Base-by-base conservation (phyloP, 2,797 vertebrate genomes). In the Macrochelys suwanniensis region DNA sequence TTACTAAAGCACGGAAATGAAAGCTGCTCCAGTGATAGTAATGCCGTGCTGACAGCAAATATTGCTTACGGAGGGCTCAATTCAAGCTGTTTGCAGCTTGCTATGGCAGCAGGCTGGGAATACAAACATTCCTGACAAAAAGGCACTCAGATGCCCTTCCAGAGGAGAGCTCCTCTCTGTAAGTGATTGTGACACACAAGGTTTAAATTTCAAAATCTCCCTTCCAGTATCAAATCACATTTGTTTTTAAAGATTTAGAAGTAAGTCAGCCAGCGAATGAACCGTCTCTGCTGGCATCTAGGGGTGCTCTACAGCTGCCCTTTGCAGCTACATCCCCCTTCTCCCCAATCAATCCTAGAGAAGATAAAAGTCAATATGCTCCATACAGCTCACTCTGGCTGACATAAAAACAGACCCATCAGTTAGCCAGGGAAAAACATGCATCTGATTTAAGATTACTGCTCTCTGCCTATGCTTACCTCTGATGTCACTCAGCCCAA, bases 291-390 rank as follows among this genome's bases (percentile, higher is more conserved):
- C 6, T 31, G 76, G 49, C n/a, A 82, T 47, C 31, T 57, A 50
- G 84, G 0, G 1, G 83, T 88, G 77, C 6, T 59, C 92, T 89
- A 17, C 79, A 85, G 87, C 83, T 94, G 79, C 47, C 76, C 54
- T 93, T 96, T 90, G 54, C 90, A 86, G 86, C 87, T 94, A 56
- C 54, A 84, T 92, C 80, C 89, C 88, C 65, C 92, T 91, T 78
- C 93, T 89, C 23, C n/a, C 21, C n/a, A 68, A 5, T 89, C 87
- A 88, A 17, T 78, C 86, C 88, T 26, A 17, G 26, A 8, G 12
- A 76, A 45, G 85, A 68, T 82, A 81, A 57, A 88, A 94, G 87
- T 49, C 95, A 78, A 59, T 31, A 2, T 23, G 87, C 83, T 85
- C 50, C 13, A 0, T 90, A 28, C 92, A 94, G 65, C 56, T 26